Evolutionary conservation across 1,140 invertebrate species (phyloP).

Genomic region (Conus betulinus): DNA sequence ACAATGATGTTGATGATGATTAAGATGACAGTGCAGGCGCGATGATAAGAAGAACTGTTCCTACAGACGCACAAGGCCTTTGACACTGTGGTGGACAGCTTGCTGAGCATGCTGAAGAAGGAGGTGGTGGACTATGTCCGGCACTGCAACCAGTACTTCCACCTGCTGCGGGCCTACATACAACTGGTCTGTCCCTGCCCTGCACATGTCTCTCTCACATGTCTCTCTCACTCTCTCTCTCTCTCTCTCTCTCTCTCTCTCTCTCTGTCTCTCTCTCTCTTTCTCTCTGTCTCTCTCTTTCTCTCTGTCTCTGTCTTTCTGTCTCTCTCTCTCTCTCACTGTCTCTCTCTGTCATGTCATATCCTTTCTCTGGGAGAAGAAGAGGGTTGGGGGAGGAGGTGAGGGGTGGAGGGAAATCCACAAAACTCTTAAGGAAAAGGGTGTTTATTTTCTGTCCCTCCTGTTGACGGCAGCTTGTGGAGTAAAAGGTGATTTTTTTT

Average conservation of each 20-base stretch:
- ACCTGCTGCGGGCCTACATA: conserved; percentile 74
- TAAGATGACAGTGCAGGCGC: background rate
- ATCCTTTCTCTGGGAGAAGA: too few species aligned
- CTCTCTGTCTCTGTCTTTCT: background rate
- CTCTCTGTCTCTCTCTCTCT: background rate
- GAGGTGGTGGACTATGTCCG: conserved; percentile 77
- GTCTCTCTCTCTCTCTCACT: background rate
- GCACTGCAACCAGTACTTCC: conserved; percentile 77
- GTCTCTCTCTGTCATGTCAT: too few species aligned
- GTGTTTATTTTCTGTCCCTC: too few species aligned
- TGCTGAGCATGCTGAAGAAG: conserved; percentile 74
- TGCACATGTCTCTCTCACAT: background rate
- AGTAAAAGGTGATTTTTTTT: too few species aligned
- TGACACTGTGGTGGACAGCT: conserved; percentile 70
- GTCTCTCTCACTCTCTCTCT: background rate
- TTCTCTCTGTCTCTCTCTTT: background rate
- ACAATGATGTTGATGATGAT: background rate
- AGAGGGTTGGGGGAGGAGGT: too few species aligned
- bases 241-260: background rate
- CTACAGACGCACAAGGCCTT: conserved; percentile 70
- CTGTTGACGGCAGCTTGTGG: too few species aligned
- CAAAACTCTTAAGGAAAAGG: too few species aligned
- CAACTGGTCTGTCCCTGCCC: conserved; percentile 70
- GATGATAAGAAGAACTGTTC: background rate
- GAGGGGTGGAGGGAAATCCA: too few species aligned